Evolutionary conservation across 2,888 invertebrate genomes (phyloP).

Genomic region (Cylindroiulus punctatus): DNA sequence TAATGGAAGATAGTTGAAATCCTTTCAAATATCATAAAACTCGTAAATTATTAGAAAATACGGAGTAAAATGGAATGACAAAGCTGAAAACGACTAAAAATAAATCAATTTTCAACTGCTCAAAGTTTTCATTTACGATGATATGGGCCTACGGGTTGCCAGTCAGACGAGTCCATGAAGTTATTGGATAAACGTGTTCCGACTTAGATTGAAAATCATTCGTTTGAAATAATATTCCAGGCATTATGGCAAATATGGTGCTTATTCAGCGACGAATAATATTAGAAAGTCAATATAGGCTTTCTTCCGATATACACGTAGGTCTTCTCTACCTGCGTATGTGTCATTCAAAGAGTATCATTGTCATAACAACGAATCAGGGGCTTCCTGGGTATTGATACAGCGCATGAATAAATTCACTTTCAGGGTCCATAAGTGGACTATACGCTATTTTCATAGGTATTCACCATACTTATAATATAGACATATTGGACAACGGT

Average conservation of each 20-base stretch:
- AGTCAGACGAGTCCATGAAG: no score
- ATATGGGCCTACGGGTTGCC: background rate
- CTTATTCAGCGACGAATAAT: slow-evolving; percentile 38
- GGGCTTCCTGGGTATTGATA: slow-evolving; percentile 4
- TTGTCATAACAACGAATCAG: slow-evolving; percentile 8
- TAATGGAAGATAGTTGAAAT: no score
- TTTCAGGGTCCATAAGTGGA: slow-evolving; percentile 29
- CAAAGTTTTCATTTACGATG: background rate
- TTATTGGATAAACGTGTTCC: background rate
- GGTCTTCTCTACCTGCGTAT: background rate
- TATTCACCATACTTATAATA: background rate
- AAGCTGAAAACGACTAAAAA: background rate
- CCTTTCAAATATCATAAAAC: no score
- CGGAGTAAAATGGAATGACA: background rate
- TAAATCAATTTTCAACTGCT: background rate
- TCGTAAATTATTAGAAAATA: no score
- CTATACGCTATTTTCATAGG: background rate
- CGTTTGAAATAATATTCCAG: slow-evolving; percentile 27
- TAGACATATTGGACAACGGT: background rate
- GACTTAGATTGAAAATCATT: slow-evolving; percentile 27
- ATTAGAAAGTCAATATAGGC: slow-evolving; percentile 16
- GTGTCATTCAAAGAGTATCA: slow-evolving; percentile 31
- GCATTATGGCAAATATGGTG: slow-evolving; percentile 31
- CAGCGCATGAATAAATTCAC: slow-evolving; percentile 28
- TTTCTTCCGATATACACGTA: background rate